Evolutionary conservation across 2,113 vertebrate species (phyloP).

Genomic region (Gymnobelideus leadbeateri): DNA sequence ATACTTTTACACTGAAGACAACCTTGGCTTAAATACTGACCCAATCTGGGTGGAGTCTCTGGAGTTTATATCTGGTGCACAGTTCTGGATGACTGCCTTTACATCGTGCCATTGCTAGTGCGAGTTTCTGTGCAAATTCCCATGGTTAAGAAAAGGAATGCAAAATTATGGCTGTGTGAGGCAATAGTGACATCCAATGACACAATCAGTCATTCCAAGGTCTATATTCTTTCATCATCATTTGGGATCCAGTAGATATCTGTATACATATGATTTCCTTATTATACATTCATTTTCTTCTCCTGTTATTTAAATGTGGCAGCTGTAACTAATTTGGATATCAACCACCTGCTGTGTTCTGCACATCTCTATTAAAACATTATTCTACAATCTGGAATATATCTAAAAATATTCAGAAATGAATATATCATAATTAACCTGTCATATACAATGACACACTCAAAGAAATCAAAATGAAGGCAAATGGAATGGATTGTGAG

Average conservation of each 20-base stretch:
- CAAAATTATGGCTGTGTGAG: background rate
- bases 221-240: conserved; percentile 53
- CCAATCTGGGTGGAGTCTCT: background rate
- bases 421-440: conserved; percentile 78
- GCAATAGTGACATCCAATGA: conserved; percentile 50
- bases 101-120: background rate
- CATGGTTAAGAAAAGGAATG: conserved; percentile 46
- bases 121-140: background rate
- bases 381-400: conserved; percentile 77
- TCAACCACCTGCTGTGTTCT: conserved; percentile 77
- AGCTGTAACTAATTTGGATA: conserved; percentile 77
- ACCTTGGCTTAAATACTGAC: background rate
- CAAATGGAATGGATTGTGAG: conserved; percentile 68
- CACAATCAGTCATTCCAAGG: conserved; percentile 4
- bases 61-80: background rate
- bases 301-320: conserved; percentile 72
- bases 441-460: conserved; percentile 64
- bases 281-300: conserved; percentile 65
- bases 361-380: conserved; percentile 75
- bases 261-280: background rate
- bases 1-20: background rate
- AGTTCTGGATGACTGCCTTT: background rate
- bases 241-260: conserved; percentile 44
- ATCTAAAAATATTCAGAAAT: conserved; percentile 79
- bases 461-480: conserved; percentile 70